phyloP scores from a whole-genome alignment of 2,888 invertebrate genomes.

The Hanleya hanleyi region DNA sequence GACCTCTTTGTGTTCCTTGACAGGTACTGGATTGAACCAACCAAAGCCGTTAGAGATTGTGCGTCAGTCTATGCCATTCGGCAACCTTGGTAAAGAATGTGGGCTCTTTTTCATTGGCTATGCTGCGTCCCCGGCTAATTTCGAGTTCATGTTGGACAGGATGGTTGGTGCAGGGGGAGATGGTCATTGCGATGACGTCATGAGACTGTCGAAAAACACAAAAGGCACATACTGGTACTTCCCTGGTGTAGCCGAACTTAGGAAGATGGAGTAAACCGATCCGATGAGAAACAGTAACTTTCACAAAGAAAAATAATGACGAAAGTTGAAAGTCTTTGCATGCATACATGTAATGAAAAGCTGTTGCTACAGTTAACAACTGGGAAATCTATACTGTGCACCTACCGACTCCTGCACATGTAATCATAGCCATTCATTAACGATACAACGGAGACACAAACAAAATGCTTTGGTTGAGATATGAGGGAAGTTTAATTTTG shows the following conservation, averaged over 20 bases:
- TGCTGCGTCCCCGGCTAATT: constrained; percentile 65
- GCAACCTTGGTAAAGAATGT: constrained; percentile 61
- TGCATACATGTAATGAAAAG: too few relatives aligned
- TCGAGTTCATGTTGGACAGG: constrained; percentile 72
- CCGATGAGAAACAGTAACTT: too few relatives aligned
- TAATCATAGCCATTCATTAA: too few relatives aligned
- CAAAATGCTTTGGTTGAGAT: too few relatives aligned
- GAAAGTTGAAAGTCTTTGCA: too few relatives aligned
- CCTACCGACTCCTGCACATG: too few relatives aligned
- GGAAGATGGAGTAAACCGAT: constrained; percentile 50
- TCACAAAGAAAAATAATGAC: too few relatives aligned
- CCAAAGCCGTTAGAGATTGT: constrained; percentile 70
- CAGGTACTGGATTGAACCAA: constrained; percentile 63
- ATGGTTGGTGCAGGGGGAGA: constrained; percentile 70
- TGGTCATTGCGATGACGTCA: constrained; percentile 68
- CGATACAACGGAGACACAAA: too few relatives aligned
- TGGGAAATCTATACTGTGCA: too few relatives aligned
- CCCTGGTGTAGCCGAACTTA: constrained; percentile 66
- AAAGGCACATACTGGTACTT: constrained; percentile 73
- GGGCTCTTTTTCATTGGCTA: constrained; percentile 73
- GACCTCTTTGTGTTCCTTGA: constrained; percentile 14
- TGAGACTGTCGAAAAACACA: constrained; percentile 66
- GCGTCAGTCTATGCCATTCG: constrained; percentile 73
- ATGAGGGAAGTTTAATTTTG: too few relatives aligned
- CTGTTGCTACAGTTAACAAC: too few relatives aligned